Percentiles rank a stretch among this genome's conserved stretches.
phyloP scores from a whole-genome alignment of 2,797 vertebrate genomes.

The Notolabrus celidotus region DNA sequence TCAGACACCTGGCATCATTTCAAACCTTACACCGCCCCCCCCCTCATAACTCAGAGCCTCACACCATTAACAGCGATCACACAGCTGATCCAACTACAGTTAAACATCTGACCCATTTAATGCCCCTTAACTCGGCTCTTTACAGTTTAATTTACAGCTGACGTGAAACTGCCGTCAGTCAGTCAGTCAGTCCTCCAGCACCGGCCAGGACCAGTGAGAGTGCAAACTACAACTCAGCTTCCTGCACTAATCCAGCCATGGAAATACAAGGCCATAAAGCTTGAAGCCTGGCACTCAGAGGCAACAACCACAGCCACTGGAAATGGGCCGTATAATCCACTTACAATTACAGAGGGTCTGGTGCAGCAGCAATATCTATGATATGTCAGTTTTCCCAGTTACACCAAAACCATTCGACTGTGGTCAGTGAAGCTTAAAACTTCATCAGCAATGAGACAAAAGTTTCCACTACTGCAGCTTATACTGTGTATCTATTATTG shows the following conservation, averaged over 20 bases:
- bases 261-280: conserved; percentile 80
- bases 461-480: not conserved
- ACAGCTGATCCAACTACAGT: conserved; percentile 73
- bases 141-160: conserved; percentile 76
- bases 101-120: conserved; percentile 78
- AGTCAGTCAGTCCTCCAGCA: conserved; percentile 44
- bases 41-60: conserved; percentile 59
- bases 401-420: conserved; percentile 23
- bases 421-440: not conserved
- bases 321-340: conserved; percentile 80
- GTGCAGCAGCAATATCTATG: conserved; percentile 23
- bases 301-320: conserved; percentile 77
- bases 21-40: conserved; percentile 50
- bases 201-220: conserved; percentile 44
- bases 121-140: conserved; percentile 69
- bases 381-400: conserved; percentile 27
- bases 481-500: not conserved
- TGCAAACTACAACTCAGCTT: conserved; percentile 64
- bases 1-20: conserved; percentile 63
- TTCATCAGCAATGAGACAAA: conserved; percentile 2
- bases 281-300: conserved; percentile 72
- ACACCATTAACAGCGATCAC: conserved; percentile 70
- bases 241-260: conserved; percentile 72
- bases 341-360: conserved; percentile 67
- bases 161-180: conserved; percentile 66